These are phyloP conservation scores for Agrochola macilenta DNA, from an alignment of 2,888 invertebrate genomes.

Conservation along the genomic window DNA sequence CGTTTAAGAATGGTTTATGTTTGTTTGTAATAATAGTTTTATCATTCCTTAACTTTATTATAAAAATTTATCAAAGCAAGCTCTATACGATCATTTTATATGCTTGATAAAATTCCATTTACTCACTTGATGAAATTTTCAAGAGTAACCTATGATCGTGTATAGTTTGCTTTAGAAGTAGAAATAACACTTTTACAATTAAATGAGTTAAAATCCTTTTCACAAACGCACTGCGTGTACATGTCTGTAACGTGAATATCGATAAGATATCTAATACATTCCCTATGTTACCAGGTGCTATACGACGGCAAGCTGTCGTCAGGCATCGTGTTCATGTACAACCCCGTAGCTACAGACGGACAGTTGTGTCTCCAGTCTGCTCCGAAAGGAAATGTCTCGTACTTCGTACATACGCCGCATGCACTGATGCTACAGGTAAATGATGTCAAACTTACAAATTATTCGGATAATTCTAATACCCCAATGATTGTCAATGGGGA, in stretches of 20 bases:
- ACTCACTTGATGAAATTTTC: too few species aligned
- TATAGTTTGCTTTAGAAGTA: slow-evolving; percentile 17
- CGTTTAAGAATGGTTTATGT: not conserved
- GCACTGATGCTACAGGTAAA: slow-evolving; percentile 99
- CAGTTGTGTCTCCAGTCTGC: slow-evolving; percentile 99
- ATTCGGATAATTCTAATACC: not conserved
- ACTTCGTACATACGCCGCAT: slow-evolving; percentile 99
- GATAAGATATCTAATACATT: slow-evolving; percentile 3
- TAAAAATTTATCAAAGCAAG: not conserved
- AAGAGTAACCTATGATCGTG: not conserved
- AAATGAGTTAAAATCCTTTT: slow-evolving; percentile 4
- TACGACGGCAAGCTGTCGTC: slow-evolving; percentile 99
- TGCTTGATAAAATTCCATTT: not conserved
- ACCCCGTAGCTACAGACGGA: slow-evolving; percentile 99
- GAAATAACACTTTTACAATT: slow-evolving; percentile 1
- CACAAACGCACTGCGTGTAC: slow-evolving; percentile 49
- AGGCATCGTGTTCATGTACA: slow-evolving; percentile 99
- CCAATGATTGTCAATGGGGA: too few species aligned
- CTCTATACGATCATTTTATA: not conserved
- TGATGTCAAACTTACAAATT: not conserved
- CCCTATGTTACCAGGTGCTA: slow-evolving; percentile 93
- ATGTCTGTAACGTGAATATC: not conserved
- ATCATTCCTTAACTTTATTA: not conserved
- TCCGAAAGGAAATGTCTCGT: slow-evolving; percentile 98
- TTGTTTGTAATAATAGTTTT: slow-evolving; percentile 17